phyloP scores from a whole-genome alignment of 2,113 vertebrate species.

The Cryptotis parvus region DNA sequence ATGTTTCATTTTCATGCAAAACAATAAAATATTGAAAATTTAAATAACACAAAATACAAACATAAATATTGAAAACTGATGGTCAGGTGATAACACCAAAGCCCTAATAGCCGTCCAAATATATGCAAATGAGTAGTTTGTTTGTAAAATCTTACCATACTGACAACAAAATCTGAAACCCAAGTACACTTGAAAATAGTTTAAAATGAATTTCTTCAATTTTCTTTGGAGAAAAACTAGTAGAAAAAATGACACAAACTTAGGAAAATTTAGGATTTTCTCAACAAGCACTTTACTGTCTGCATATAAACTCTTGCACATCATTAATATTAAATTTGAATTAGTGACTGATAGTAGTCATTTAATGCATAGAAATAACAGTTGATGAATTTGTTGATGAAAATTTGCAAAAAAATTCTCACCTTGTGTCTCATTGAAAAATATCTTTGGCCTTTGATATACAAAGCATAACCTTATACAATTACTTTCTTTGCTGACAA shows the following conservation, averaged over 20 bases:
- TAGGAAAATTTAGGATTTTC: background rate
- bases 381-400: background rate
- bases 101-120: background rate
- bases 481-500: constrained; percentile 18
- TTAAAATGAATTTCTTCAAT: background rate
- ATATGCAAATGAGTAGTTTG: background rate
- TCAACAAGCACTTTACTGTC: background rate
- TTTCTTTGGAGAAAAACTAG: background rate
- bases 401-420: constrained; percentile 1
- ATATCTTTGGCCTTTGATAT: background rate
- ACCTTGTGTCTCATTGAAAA: background rate
- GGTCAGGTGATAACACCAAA: background rate
- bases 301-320: background rate
- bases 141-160: background rate
- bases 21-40: background rate
- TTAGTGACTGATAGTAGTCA: background rate
- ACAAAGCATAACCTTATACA: background rate
- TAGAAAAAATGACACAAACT: background rate
- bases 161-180: background rate
- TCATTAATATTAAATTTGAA: constrained; percentile 31
- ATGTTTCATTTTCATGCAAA: background rate
- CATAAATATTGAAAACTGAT: background rate
- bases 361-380: constrained; percentile 34
- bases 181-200: background rate
- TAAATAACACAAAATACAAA: constrained; percentile 19